Percentiles rank a stretch among this genome's conserved stretches.
Evolutionary conservation across 2,888 invertebrate genomes (phyloP).

Genomic region (Phrixothrix hirtus): DNA sequence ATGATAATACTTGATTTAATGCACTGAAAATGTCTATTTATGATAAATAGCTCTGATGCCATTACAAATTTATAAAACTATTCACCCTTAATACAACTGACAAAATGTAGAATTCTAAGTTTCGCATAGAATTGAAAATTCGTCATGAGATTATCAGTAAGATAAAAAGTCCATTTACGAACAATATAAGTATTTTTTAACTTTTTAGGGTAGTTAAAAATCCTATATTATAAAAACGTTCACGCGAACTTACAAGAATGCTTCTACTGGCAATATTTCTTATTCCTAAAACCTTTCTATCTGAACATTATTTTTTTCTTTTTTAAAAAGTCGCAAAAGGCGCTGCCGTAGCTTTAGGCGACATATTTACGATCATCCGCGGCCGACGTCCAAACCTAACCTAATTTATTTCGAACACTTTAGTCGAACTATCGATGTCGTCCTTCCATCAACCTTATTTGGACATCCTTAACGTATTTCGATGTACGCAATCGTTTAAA

Average conservation of each 20-base stretch:
- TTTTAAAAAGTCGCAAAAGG: conserved; percentile 39
- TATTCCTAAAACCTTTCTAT: conserved; percentile 42
- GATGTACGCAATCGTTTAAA: conserved; percentile 11
- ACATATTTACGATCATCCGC: conserved; percentile 52
- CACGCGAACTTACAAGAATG: conserved; percentile 34
- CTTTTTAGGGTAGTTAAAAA: conserved; percentile 26
- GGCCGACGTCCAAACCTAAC: conserved; percentile 49
- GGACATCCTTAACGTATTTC: conserved; percentile 33
- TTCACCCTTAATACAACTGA: no score
- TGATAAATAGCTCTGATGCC: no score
- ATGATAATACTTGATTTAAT: no score
- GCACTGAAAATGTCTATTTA: no score
- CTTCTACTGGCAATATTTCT: conserved; percentile 41
- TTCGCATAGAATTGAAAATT: no score
- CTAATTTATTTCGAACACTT: conserved; percentile 52
- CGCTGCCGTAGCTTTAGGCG: conserved; percentile 46
- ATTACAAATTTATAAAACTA: no score
- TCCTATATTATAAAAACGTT: conserved; percentile 36
- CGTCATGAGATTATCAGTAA: neutral
- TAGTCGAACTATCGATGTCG: conserved; percentile 39
- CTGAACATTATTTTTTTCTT: conserved; percentile 37
- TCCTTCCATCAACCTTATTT: conserved; percentile 45
- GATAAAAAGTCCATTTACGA: conserved; percentile 20
- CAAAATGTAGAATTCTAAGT: no score
- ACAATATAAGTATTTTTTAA: conserved; percentile 28